A percentile compares a stretch with the other conserved stretches of the same genome.
Evolutionary conservation across 2,113 vertebrate species (phyloP).

Genomic region (Vulpes ferrilata): DNA sequence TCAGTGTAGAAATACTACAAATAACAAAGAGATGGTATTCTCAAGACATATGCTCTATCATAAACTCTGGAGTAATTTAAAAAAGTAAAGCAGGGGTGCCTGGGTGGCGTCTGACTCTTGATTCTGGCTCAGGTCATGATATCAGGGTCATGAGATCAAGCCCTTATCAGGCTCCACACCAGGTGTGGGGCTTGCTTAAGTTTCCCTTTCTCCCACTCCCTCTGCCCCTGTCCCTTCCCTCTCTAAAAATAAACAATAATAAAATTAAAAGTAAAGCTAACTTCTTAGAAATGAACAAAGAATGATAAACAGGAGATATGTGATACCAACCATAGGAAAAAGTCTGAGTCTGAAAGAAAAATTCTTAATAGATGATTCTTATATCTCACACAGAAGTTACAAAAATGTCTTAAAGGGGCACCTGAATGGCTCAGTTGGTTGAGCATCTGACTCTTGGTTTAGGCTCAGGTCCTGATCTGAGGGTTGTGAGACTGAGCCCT

Average conservation of each 20-base stretch:
- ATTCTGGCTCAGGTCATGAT: neutral
- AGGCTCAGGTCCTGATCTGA: neutral
- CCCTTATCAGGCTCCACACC: neutral
- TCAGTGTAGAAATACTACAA: neutral
- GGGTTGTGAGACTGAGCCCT: neutral
- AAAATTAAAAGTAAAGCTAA: neutral
- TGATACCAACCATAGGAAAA: neutral
- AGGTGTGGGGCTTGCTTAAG: neutral
- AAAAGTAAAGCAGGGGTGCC: neutral
- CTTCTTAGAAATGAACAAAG: neutral
- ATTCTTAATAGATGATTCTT: neutral
- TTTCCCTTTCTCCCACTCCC: neutral
- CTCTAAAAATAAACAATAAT: neutral
- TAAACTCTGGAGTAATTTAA: neutral
- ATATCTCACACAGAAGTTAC: neutral
- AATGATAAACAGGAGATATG: neutral
- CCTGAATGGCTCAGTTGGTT: neutral
- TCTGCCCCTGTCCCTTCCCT: neutral
- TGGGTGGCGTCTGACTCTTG: neutral
- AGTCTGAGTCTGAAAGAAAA: neutral
- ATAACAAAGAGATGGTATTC: neutral
- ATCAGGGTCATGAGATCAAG: neutral
- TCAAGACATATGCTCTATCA: neutral
- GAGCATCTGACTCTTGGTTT: neutral
- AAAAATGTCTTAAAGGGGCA: neutral